Evolutionary conservation across 2,888 invertebrate genomes (phyloP).

Genomic region (Exocentrus adspersus): DNA sequence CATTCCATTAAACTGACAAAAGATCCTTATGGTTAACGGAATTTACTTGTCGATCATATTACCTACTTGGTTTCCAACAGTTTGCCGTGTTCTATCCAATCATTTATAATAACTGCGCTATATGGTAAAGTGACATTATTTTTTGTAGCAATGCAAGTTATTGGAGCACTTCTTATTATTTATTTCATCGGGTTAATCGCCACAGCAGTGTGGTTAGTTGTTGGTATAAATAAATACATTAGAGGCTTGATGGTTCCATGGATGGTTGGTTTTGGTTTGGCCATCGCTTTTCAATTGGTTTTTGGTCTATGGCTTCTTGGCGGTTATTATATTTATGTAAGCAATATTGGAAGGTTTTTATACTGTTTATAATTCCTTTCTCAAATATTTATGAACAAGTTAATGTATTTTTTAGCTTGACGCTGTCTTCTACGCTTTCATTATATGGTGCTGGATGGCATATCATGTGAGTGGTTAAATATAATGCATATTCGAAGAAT

Average conservation of each 20-base stretch:
- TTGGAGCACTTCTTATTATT: slow-evolving; percentile 73
- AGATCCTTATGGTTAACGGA: too few relatives aligned
- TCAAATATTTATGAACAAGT: slow-evolving; percentile 1
- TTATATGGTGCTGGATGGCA: slow-evolving; percentile 84
- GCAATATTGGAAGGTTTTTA: slow-evolving; percentile 55
- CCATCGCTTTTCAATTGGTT: slow-evolving; percentile 78
- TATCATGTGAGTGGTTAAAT: slow-evolving; percentile 76
- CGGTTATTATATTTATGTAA: slow-evolving; percentile 92
- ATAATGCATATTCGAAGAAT: neutral
- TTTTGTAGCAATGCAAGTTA: slow-evolving; percentile 76
- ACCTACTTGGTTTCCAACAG: too few relatives aligned
- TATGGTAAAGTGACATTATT: too few relatives aligned
- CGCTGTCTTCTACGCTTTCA: slow-evolving; percentile 78
- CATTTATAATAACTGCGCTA: too few relatives aligned
- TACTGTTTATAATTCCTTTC: neutral
- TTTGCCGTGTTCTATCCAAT: too few relatives aligned
- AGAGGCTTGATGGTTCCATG: slow-evolving; percentile 86
- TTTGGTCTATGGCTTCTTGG: slow-evolving; percentile 88
- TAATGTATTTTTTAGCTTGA: slow-evolving; percentile 72
- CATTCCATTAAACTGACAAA: too few relatives aligned
- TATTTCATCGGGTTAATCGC: slow-evolving; percentile 69
- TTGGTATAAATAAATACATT: slow-evolving; percentile 75
- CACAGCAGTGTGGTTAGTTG: slow-evolving; percentile 70
- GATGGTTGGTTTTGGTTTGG: slow-evolving; percentile 74
- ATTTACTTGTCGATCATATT: too few relatives aligned